A percentile compares a stretch with the other conserved stretches of the same genome.
These are phyloP conservation scores for Scomber japonicus DNA, from an alignment of 2,113 vertebrate genomes.

Conservation along the genomic window DNA sequence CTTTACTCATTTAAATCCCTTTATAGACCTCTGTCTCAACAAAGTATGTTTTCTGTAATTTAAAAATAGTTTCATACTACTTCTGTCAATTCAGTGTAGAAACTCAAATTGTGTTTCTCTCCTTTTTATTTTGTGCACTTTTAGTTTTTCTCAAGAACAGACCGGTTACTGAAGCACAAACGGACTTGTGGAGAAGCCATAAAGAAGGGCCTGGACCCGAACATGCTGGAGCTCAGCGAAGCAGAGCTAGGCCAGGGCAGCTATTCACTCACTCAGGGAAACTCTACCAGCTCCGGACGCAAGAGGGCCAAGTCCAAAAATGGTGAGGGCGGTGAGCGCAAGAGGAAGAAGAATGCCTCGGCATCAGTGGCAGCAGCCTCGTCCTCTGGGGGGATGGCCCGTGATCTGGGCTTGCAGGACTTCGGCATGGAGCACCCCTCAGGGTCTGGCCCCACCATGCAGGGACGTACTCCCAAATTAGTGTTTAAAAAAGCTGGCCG, in stretches of 20 bases:
- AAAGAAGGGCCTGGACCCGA: constrained; percentile 94
- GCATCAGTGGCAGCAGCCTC: constrained; percentile 56
- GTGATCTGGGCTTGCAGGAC: constrained; percentile 89
- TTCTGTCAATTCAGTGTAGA: neutral
- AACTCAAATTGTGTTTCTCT: constrained; percentile 7
- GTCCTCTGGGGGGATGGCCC: constrained; percentile 85
- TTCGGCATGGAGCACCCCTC: constrained; percentile 92
- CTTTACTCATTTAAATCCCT: neutral
- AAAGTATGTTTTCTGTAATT: neutral
- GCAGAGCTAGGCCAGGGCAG: constrained; percentile 91
- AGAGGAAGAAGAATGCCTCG: constrained; percentile 88
- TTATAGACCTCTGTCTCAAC: neutral
- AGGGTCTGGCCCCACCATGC: constrained; percentile 86
- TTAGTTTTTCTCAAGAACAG: constrained; percentile 98
- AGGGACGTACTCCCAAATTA: constrained; percentile 93
- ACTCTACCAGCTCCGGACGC: constrained; percentile 90
- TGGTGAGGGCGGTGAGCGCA: constrained; percentile 90
- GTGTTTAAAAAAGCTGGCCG: constrained; percentile 93
- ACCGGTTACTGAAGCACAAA: constrained; percentile 99
- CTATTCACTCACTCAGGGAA: constrained; percentile 96
- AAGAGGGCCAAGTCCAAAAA: constrained; percentile 95
- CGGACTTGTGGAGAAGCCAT: constrained; percentile 98
- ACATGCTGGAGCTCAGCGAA: constrained; percentile 88
- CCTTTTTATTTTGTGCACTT: neutral
- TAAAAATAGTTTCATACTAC: neutral